Percentiles rank a stretch among this genome's conserved stretches.
These are phyloP conservation scores for Eclectus roratus DNA, from an alignment of 2,113 vertebrate genomes.

Conservation along the genomic window DNA sequence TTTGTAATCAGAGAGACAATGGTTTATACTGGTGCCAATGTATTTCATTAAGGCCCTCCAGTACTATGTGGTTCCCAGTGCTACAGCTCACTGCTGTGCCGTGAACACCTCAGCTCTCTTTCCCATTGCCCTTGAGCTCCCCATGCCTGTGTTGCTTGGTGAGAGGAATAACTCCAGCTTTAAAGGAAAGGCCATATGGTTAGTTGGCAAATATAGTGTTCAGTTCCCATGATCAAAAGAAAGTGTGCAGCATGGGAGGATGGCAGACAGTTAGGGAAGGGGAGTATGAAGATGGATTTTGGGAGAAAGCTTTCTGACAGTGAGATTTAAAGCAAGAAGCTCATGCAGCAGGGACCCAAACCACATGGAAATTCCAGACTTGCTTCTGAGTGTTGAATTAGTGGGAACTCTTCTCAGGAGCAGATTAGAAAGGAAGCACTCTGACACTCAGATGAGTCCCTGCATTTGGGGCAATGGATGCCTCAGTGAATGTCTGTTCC, in stretches of 20 bases:
- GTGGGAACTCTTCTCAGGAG: background rate
- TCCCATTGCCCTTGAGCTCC: background rate
- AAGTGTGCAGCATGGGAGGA: background rate
- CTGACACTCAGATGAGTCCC: background rate
- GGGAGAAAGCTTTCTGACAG: background rate
- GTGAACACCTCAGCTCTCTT: constrained; percentile 16
- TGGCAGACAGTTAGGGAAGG: background rate
- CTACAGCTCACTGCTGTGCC: background rate
- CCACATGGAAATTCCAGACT: background rate
- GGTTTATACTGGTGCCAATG: constrained; percentile 42
- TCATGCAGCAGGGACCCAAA: background rate
- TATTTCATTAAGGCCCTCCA: constrained; percentile 35
- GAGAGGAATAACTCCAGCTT: background rate
- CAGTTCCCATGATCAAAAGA: background rate
- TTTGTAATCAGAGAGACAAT: constrained; percentile 58
- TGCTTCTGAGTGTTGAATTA: background rate
- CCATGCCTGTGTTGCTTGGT: background rate
- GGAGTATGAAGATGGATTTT: background rate
- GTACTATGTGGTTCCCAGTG: background rate
- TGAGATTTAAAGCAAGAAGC: background rate
- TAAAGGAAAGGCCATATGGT: background rate
- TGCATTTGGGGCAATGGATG: background rate
- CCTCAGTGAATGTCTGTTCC: background rate
- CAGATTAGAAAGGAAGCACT: background rate
- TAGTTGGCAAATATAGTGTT: background rate